phyloP scores from a whole-genome alignment of 2,797 vertebrate genomes.

The Trichosurus vulpecula region DNA sequence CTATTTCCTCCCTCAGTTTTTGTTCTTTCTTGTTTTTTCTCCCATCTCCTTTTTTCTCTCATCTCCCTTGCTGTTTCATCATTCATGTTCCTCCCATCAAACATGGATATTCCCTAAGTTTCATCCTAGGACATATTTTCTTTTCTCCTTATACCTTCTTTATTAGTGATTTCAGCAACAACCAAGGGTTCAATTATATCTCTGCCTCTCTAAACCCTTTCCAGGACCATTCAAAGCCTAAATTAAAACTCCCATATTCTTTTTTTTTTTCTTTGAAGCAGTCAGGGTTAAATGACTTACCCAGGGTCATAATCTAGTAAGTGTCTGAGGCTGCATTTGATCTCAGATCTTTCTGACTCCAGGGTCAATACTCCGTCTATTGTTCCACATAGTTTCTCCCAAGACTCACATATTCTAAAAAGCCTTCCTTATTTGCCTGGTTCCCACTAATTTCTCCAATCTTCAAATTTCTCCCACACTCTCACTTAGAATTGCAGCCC shows the following conservation, averaged over 20 bases:
- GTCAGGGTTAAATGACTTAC: too few relatives aligned
- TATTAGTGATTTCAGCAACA: neutral
- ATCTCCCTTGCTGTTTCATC: neutral
- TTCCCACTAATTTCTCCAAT: neutral
- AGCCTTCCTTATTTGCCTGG: neutral
- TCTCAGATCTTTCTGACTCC: neutral
- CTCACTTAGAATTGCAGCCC: neutral
- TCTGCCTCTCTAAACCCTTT: neutral
- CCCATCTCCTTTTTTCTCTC: neutral
- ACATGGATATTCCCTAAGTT: neutral
- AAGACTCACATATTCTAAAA: neutral
- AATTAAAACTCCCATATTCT: neutral
- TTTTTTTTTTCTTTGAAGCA: too few relatives aligned
- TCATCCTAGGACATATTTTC: neutral
- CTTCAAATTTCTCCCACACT: neutral
- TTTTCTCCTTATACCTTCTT: neutral
- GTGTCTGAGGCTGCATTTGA: neutral
- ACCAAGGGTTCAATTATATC: neutral
- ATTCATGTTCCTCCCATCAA: neutral
- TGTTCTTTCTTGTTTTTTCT: neutral
- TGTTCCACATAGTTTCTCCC: too few relatives aligned
- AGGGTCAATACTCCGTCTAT: too few relatives aligned
- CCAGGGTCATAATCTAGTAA: too few relatives aligned
- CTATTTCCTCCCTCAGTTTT: neutral
- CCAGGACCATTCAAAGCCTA: neutral